Evolutionary conservation across 2,113 vertebrate genomes (phyloP).

Genomic region (Microcebus tavaratra): DNA sequence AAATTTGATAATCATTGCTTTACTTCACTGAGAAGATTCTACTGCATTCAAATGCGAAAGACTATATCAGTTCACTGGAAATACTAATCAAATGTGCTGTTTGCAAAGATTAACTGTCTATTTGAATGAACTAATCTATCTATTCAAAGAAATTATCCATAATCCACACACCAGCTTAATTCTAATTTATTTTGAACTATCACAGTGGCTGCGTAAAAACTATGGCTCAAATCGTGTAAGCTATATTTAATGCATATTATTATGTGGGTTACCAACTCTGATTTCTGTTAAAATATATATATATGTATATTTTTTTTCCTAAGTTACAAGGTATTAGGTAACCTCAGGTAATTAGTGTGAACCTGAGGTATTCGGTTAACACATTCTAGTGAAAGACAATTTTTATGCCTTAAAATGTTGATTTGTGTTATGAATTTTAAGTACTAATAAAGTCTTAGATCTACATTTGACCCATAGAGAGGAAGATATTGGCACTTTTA

Average conservation of each 20-base stretch:
- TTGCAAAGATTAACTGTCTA: not conserved
- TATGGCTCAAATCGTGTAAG: not conserved
- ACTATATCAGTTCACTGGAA: not conserved
- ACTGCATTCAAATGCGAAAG: not conserved
- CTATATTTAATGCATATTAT: not conserved
- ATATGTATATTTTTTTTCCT: not conserved
- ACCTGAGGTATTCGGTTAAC: not conserved
- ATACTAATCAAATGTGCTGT: not conserved
- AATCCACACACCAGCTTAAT: not conserved
- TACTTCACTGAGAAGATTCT: not conserved
- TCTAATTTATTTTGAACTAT: slow-evolving; percentile 17
- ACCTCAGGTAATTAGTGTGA: not conserved
- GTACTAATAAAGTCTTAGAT: not conserved
- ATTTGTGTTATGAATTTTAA: not conserved
- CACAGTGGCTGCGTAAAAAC: not conserved
- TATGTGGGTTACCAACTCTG: not conserved
- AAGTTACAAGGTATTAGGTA: not conserved
- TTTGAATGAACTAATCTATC: not conserved
- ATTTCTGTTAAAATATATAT: not conserved
- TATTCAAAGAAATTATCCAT: not conserved
- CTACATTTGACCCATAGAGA: not conserved
- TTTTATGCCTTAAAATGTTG: not conserved
- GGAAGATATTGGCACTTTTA: not conserved
- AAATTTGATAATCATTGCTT: not conserved
- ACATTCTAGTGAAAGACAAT: not conserved